Conservation (phyloP, 1,140 invertebrate genomes). For the Batillaria attramentaria region DNA sequence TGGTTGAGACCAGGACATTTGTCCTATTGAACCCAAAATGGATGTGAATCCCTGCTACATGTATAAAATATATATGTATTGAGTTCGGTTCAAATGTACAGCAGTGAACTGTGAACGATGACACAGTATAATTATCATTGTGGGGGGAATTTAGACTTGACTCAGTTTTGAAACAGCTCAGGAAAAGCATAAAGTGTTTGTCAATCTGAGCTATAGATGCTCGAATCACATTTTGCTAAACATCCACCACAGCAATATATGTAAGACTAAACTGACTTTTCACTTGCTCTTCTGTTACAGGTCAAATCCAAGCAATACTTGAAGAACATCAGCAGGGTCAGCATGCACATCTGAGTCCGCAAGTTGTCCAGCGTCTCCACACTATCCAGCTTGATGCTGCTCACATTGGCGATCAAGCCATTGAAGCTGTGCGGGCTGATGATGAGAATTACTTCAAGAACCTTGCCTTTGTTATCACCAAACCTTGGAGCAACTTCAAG, state of each 20-base stretch:
- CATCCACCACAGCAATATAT: not conserved
- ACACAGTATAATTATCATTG: not conserved
- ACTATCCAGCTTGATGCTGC: conserved; percentile 43
- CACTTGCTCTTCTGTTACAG: conserved; percentile 49
- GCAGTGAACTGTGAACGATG: not conserved
- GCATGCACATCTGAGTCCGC: conserved; percentile 38
- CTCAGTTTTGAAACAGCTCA: not conserved
- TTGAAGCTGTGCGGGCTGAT: conserved; percentile 56
- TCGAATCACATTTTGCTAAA: not conserved
- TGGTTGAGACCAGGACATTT: too few relatives aligned
- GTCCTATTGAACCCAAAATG: too few relatives aligned
- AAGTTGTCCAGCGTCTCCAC: conserved; percentile 43
- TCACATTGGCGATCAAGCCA: conserved; percentile 46
- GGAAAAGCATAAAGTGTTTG: not conserved
- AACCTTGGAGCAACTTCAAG: conserved; percentile 60
- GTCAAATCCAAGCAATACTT: conserved; percentile 58
- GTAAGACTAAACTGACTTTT: not conserved
- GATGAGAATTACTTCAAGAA: conserved; percentile 59
- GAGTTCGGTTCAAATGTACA: too few relatives aligned
- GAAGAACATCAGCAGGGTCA: conserved; percentile 49
- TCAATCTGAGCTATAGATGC: not conserved
- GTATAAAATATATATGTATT: too few relatives aligned
- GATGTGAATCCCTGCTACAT: too few relatives aligned
- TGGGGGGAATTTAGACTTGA: not conserved
- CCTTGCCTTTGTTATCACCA: conserved; percentile 53